phyloP scores from a whole-genome alignment of 37 sponge, comb jelly and placozoan species.

The Geodia barretti region DNA sequence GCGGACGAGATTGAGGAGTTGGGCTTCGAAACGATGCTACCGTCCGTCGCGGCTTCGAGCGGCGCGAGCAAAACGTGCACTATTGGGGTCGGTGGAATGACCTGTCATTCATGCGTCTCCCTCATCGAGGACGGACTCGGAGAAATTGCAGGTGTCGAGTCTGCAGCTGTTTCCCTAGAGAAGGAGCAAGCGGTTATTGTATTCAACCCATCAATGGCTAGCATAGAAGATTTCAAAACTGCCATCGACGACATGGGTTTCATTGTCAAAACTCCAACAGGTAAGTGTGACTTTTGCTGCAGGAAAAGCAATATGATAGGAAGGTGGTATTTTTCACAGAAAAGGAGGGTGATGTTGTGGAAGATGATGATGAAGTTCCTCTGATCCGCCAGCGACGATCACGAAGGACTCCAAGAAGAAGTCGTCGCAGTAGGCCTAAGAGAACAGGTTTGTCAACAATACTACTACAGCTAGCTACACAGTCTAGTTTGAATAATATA shows the following conservation, averaged over 20 bases:
- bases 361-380: background rate
- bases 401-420: too few relatives aligned
- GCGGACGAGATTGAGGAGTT: background rate
- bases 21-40: background rate
- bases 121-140: background rate
- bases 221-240: background rate
- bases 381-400: too few relatives aligned
- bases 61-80: background rate
- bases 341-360: background rate
- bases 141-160: background rate
- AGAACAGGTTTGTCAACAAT: too few relatives aligned
- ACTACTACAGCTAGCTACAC: too few relatives aligned
- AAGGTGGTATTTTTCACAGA: background rate
- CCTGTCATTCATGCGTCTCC: background rate
- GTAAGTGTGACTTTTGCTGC: too few relatives aligned
- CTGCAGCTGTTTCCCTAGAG: background rate
- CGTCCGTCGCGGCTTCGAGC: background rate
- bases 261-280: too few relatives aligned
- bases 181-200: background rate
- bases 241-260: background rate
- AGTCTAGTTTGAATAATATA: too few relatives aligned
- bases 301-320: too few relatives aligned
- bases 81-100: background rate
- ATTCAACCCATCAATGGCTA: background rate
- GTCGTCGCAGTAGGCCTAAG: too few relatives aligned